Base-by-base conservation (phyloP, 2,113 vertebrate species). In the Sapayoa aenigma region DNA sequence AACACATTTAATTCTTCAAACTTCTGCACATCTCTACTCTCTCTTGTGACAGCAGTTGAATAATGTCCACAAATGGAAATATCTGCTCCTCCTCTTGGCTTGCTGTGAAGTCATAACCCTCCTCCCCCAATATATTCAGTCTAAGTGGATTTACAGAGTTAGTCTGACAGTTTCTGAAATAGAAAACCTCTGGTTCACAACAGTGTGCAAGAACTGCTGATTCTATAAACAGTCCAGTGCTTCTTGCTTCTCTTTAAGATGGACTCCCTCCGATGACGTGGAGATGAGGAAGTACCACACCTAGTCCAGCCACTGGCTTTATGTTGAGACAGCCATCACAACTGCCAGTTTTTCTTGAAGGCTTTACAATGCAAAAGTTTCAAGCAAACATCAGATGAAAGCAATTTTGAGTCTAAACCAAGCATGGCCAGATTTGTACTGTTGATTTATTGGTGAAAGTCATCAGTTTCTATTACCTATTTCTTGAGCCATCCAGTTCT, bases 391-490 rank as follows among this genome's bases (percentile, higher is more conserved):
- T 94, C 92, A 94, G 77, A 95, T 89, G 93, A 96, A 96, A 97
- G 90, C 69, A 84, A 87, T 95, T 96, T 68, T 74, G 58, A 82
- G 68, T 31, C 53, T 89, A 95, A 94, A 93, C 41, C 46, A 76
- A 87, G 72, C 60, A 67, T 5, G 1, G 83, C 73, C 90, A 94
- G 60, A 86, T 95, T 96, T 82, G 80, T 35, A 12, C 58, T 53
- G 73, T 69, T 96, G 83, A 96, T 97, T 96, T 96, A 96, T 84
- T 92, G 87, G 72, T 84, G 68, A 73, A 96, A 97, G 53, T 76
- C 93, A 81, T 84, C 88, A 76, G 76, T 60, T 95, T 73, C 90
- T 92, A 90, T 96, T 95, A 96, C 88, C 90, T 95, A 42, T 89
- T 93, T 53, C 84, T 90, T 73, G 42, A 96, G 80, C 88, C 90